Conservation (phyloP, 2,113 vertebrate species). For the Hippocampus guttulatus region DNA sequence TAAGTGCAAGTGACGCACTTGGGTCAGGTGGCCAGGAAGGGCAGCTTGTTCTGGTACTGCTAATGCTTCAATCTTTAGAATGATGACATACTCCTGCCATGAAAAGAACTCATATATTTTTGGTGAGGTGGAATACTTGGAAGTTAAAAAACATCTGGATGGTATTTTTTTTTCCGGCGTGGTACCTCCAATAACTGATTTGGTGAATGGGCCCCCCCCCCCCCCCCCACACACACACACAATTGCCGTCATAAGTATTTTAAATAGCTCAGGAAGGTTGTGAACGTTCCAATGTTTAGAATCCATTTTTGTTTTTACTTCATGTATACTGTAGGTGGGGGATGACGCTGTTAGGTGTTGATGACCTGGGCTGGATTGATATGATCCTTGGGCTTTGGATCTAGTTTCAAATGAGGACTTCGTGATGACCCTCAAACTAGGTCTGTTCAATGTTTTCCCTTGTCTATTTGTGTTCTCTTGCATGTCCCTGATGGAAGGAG, state of each 20-base stretch:
- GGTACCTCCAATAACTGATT: constrained; percentile 1
- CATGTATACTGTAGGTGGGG: too few species aligned
- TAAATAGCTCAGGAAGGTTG: neutral
- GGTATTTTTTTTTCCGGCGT: neutral
- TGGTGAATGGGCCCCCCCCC: neutral
- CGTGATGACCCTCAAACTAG: constrained; percentile 1
- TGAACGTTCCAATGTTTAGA: neutral
- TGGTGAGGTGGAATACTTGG: constrained; percentile 3
- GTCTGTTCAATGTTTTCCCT: constrained; percentile 3
- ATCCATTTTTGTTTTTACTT: neutral
- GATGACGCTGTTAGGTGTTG: neutral
- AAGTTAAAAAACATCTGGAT: constrained; percentile 5
- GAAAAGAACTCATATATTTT: constrained; percentile 10
- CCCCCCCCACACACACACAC: neutral
- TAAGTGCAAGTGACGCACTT: constrained; percentile 8
- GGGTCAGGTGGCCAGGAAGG: constrained; percentile 8
- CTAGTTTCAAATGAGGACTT: neutral
- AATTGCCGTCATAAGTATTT: neutral
- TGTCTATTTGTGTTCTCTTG: neutral
- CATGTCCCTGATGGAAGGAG: neutral
- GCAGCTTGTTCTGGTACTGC: constrained; percentile 1
- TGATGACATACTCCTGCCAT: constrained; percentile 5
- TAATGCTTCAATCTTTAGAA: constrained; percentile 4
- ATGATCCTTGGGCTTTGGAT: neutral
- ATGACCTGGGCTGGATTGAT: neutral